Evolutionary conservation across 2,797 vertebrate genomes (phyloP), one percentile per base, ranked within the genome.

Genomic region (Enteromius viviparus): DNA sequence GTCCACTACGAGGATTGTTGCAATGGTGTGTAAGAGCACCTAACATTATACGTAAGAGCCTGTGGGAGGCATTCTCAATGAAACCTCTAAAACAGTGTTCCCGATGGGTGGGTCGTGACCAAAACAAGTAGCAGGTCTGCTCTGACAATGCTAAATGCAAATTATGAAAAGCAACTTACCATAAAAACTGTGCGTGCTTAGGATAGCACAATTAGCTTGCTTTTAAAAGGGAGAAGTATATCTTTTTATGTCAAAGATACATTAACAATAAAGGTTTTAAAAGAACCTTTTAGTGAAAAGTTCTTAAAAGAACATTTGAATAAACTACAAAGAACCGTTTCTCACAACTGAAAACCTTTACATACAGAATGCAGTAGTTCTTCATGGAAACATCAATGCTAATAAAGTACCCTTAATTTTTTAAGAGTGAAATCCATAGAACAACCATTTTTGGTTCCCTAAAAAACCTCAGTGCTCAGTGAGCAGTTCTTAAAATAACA

Each of bases 141-240:
- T 77, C 11, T 45, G 12, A 47, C 40, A 64, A 47, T 77, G 58
- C 58, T 62, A 58, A 76, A 64, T 64, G 58, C 75, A 77, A 77
- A 77, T 66, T 34, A 23, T 17, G 7, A 66, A 65, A 78, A 10
- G 26, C 62, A 51, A 23, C 45, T 66, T 10, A 49, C 1, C 11
- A 47, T 60, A 29, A 42, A 45, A 64, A 77, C 4, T 6, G 15
- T 47, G 23, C 58, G 12, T 62, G 29, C 10, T 21, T 45, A 45
- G n/a, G 4, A 29, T 29, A 47, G 37, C 15, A 64, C 6, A 77
- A 15, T 45, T 21, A 47, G 58, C 62, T 62, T 29, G n/a, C 15
- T 62, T 62, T 42, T 32, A 14, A 62, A 42, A 23, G 15, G n/a
- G n/a, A 62, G 9, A 51, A 62, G 8, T 40, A 62, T 14, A 53